Evolutionary conservation across 2,797 vertebrate species (phyloP), one percentile per base, ranked within the genome.

Genomic region (Channa striata): DNA sequence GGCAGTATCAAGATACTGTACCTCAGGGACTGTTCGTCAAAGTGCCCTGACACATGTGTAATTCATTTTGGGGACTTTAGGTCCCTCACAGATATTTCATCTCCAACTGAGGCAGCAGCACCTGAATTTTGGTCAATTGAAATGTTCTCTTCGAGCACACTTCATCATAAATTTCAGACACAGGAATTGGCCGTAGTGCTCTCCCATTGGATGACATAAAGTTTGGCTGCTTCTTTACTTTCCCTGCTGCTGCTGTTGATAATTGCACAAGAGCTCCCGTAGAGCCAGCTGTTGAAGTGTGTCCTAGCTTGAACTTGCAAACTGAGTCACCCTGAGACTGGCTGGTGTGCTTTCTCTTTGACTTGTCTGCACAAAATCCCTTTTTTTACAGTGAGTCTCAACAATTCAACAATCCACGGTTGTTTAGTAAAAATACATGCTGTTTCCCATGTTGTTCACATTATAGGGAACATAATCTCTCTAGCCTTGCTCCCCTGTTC

Each of bases 221-320:
- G 68, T 79, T 85, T 86, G 85, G 82, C 81, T 75, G 65, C 49
- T 33, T 77, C 58, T 70, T 64, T 74, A 50, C 44, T 86, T 74
- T 83, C 68, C 81, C 83, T 67, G 77, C 82, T 86, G 73, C 76
- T 89, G 72, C 87, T 87, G 85, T 87, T 89, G 78, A 89, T 88
- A 89, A 92, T 92, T 93, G 82, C 83, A 78, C 90, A 91, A 93
- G 78, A 85, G 83, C 87, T 90, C 89, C 83, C 54, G 83, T 85
- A 85, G 91, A 90, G 87, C 86, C 92, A 93, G 92, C 92, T 94
- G 93, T 86, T 87, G 76, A 75, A 85, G 80, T 81, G 70, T 92
- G 92, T 93, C 92, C 92, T 83, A 78, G 90, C 86, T 72, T 93
- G 92, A 93, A 94, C 90, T 84, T 71, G 73, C 72, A 78, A 84